A percentile compares a stretch with the other conserved stretches of the same genome.
Evolutionary conservation across 2,888 invertebrate species (phyloP).

Genomic region (Eubasilissa splendida): DNA sequence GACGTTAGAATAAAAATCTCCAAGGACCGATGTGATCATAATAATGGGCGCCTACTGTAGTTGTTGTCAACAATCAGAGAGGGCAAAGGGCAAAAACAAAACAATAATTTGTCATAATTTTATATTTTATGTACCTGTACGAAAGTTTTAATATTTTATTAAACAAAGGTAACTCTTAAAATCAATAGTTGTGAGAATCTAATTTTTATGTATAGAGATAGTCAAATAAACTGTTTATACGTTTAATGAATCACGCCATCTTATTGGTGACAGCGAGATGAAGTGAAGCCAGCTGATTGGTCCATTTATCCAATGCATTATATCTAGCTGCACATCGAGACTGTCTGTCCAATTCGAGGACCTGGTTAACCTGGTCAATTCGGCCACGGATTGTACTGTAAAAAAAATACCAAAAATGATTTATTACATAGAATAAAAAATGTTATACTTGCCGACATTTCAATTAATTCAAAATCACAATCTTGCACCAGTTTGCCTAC

Average conservation of each 20-base stretch:
- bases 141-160: conserved; percentile 4
- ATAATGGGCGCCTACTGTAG: too few species aligned
- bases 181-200: background rate
- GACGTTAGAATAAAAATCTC: too few species aligned
- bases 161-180: background rate
- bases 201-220: background rate
- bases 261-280: conserved; percentile 94
- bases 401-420: conserved; percentile 54
- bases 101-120: background rate
- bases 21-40: too few species aligned
- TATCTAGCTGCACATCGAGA: conserved; percentile 90
- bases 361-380: conserved; percentile 95
- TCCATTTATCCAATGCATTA: conserved; percentile 96
- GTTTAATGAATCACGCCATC: conserved; percentile 79
- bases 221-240: background rate
- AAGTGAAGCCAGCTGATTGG: conserved; percentile 88
- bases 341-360: conserved; percentile 88
- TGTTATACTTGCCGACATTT: too few species aligned
- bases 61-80: too few species aligned
- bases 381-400: conserved; percentile 87
- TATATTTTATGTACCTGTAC: conserved; percentile 8
- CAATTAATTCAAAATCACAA: too few species aligned
- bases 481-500: too few species aligned
- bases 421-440: too few species aligned
- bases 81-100: too few species aligned